These are phyloP conservation scores for Cyclopterus lumpus DNA, from an alignment of 2,797 vertebrate species.

Conservation along the genomic window DNA sequence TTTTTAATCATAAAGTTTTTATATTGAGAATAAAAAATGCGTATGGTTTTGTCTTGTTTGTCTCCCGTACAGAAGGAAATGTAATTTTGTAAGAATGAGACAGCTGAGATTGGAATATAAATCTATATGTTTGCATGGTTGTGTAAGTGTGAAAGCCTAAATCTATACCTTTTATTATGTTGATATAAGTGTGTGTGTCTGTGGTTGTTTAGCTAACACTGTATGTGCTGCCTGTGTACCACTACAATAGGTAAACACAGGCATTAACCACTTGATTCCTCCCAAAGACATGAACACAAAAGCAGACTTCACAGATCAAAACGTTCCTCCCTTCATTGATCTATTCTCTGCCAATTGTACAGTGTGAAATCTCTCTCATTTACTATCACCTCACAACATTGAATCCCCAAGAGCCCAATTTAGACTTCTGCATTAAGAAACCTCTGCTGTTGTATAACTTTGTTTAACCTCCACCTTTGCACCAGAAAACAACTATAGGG, in stretches of 20 bases:
- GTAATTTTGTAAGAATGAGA: conserved; percentile 14
- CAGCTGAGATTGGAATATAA: conserved; percentile 25
- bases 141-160: conserved; percentile 1
- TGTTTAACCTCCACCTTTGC: conserved; percentile 42
- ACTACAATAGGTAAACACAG: conserved; percentile 29
- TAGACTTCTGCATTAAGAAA: conserved; percentile 35
- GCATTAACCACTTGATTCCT: conserved; percentile 42
- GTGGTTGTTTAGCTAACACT: neutral
- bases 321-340: conserved; percentile 44
- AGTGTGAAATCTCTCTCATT: conserved; percentile 27
- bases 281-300: conserved; percentile 32
- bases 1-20: neutral
- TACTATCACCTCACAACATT: conserved; percentile 4
- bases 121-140: conserved; percentile 23
- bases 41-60: conserved; percentile 3
- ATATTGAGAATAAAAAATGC: neutral
- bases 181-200: conserved; percentile 16
- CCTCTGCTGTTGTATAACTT: conserved; percentile 39
- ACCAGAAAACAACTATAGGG: conserved; percentile 39
- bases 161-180: conserved; percentile 26
- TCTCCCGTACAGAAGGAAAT: conserved; percentile 6
- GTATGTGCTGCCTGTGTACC: neutral
- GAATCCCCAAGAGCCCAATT: conserved; percentile 41
- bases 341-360: conserved; percentile 10
- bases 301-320: conserved; percentile 33